Evolutionary conservation across 2,113 vertebrate species (phyloP), one percentile per base, ranked within the genome.

Genomic region (Dicerorhinus sumatrensis): DNA sequence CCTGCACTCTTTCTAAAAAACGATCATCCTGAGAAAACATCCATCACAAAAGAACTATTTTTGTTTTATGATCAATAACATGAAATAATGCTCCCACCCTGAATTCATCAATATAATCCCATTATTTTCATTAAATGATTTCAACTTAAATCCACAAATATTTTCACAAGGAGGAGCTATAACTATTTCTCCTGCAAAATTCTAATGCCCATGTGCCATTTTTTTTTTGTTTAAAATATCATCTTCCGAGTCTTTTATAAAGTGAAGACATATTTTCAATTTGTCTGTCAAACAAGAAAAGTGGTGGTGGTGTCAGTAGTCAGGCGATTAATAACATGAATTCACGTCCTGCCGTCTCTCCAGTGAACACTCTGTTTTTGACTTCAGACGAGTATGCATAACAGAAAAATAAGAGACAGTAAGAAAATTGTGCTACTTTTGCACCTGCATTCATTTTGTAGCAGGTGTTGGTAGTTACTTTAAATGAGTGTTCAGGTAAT

Each of bases 401-500:
- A 67, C 36, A 88, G 65, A 67, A 93, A 86, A 92, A 33, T 39
- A 88, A 75, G 81, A 93, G 21, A 12, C 5, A 4, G 18, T 9
- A 36, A 70, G 89, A 92, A 96, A 86, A 83, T 9, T 39, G 36
- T 42, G 33, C 56, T 29, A 75, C 51, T 62, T 91, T 93, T 39
- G 36, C 54, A 84, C 85, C 58, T 96, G 69, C 18, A 72, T 96
- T 94, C 12, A 48, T 89, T 92, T 95, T 54, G 23, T 8, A 95
- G 54, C 77, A 92, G 88, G 48, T 94, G 87, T 94, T 93, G 58
- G 93, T 31, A 84, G 82, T 60, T 89, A 54, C 46, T 94, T 92
- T 94, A 95, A 93, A 96, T 88, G 70, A 89, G 70, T 54, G 13
- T 83, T 95, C 8, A 1, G 39, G 65, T 97, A 97, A 98, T 93